Conservation (phyloP, 2,888 invertebrate species). For the Prenolepis imparis region DNA sequence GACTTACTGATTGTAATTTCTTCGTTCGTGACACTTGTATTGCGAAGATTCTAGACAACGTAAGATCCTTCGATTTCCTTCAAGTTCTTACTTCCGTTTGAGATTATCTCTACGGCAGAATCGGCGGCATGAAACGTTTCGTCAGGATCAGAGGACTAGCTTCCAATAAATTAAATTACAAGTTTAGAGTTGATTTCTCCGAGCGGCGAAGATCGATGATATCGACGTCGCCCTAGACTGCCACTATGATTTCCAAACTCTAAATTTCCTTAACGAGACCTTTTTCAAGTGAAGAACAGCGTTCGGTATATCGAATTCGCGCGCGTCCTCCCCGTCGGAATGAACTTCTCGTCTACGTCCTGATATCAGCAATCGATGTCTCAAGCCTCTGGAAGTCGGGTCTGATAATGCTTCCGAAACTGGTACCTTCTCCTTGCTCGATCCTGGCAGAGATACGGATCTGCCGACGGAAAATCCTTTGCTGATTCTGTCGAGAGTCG, state of each 20-base stretch:
- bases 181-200: conserved; percentile 66
- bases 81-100: neutral
- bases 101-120: neutral
- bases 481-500: conserved; percentile 89
- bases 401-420: conserved; percentile 89
- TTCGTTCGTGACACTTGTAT: neutral
- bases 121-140: conserved; percentile 11
- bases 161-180: conserved; percentile 15
- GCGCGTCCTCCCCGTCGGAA: conserved; percentile 85
- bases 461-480: conserved; percentile 91
- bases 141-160: conserved; percentile 11
- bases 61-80: neutral
- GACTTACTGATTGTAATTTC: conserved; percentile 27
- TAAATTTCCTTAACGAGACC: conserved; percentile 92
- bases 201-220: conserved; percentile 80
- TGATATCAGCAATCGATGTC: conserved; percentile 81
- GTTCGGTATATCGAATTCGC: conserved; percentile 90
- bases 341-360: conserved; percentile 84
- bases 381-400: conserved; percentile 87
- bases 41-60: neutral
- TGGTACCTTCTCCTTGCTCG: conserved; percentile 87
- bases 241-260: conserved; percentile 93
- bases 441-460: conserved; percentile 88
- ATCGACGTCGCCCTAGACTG: conserved; percentile 84
- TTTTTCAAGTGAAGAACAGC: conserved; percentile 93